Evolutionary conservation across 2,113 vertebrate genomes (phyloP).

Genomic region (Heterocephalus glaber): DNA sequence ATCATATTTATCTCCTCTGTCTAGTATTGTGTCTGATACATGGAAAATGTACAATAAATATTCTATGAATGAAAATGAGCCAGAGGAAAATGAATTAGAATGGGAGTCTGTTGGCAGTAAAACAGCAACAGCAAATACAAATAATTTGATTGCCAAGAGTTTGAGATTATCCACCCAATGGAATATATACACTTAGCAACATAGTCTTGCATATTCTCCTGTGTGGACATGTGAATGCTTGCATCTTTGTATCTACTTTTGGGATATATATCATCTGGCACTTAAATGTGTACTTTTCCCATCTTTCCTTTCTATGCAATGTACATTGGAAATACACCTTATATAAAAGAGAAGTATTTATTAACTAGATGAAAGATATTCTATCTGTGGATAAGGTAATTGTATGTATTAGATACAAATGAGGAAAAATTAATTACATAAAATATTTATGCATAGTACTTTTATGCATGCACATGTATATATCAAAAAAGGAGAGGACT

Average conservation of each 20-base stretch:
- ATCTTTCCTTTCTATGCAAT: constrained; percentile 1
- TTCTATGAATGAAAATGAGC: constrained; percentile 45
- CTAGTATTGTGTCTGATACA: not conserved
- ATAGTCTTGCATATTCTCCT: not conserved
- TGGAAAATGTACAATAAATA: constrained; percentile 45
- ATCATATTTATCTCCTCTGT: constrained; percentile 49
- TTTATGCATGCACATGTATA: not conserved
- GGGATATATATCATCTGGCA: not conserved
- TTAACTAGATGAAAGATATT: constrained; percentile 6
- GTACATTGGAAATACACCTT: not conserved
- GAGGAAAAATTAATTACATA: not conserved
- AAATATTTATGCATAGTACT: not conserved
- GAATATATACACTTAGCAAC: not conserved
- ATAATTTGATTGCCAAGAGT: not conserved
- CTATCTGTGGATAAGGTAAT: not conserved
- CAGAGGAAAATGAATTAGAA: constrained; percentile 37
- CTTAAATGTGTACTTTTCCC: not conserved
- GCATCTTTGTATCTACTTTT: not conserved
- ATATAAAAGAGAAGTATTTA: not conserved
- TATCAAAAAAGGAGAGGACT: not conserved
- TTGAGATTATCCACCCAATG: not conserved
- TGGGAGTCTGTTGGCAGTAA: not conserved
- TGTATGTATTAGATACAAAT: not conserved
- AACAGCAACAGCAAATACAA: constrained; percentile 31
- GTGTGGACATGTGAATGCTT: no score